Conservation (phyloP, 2,113 vertebrate genomes). For the Stomatorhinus ivindoensis region DNA sequence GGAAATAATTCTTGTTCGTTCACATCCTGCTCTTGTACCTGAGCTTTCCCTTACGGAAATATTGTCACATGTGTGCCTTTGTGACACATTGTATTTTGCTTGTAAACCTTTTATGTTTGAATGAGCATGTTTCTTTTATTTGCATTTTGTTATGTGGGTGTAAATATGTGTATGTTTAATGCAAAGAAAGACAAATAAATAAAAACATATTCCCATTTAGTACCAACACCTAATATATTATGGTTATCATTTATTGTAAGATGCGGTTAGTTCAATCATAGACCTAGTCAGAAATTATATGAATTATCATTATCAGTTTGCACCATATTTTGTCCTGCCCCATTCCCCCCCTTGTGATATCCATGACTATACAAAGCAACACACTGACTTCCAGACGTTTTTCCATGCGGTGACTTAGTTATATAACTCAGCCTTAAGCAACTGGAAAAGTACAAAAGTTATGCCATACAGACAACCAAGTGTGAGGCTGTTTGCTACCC, state of each 20-base stretch:
- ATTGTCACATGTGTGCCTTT: not conserved
- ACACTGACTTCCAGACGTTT: not conserved
- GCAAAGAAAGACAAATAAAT: not conserved
- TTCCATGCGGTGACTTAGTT: not conserved
- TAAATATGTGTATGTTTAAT: not conserved
- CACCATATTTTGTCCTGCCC: not conserved
- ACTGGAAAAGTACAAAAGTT: conserved; percentile 5
- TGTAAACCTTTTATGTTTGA: not conserved
- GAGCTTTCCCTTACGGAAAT: not conserved
- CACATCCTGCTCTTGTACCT: not conserved
- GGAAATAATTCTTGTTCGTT: not conserved
- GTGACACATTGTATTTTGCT: not conserved
- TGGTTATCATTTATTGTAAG: not conserved
- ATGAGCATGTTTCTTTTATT: not conserved
- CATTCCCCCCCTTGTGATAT: not conserved
- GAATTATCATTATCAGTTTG: not conserved
- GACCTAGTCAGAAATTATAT: not conserved
- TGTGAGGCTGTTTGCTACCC: not conserved
- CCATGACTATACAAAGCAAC: not conserved
- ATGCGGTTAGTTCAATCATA: not conserved
- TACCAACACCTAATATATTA: not conserved
- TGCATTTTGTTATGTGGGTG: not conserved
- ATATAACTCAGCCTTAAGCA: conserved; percentile 4
- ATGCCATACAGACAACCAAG: not conserved
- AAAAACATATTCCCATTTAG: not conserved